Evolutionary conservation across 2,113 vertebrate genomes (phyloP), one percentile per base, ranked within the genome.

Genomic region (Larimichthys crocea): DNA sequence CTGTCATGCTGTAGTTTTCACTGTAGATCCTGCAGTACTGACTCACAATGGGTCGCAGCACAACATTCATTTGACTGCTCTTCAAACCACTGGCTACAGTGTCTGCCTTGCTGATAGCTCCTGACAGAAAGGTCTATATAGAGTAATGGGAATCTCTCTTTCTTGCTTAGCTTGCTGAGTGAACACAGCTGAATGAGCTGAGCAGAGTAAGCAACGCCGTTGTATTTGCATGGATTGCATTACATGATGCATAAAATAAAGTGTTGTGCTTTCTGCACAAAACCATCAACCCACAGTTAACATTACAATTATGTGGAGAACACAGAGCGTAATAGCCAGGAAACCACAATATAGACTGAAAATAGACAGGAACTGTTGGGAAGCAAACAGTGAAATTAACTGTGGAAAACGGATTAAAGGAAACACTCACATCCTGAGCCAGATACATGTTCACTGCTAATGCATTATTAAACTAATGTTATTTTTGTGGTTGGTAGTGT

Each of bases 91-190:
- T 80, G 4, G 24, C 52, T 66, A 16, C 59, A 57, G 20, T 31
- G 56, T 78, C 48, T 68, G 48, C 56, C 29, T 35, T 55, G 50
- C n/a, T 59, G 69, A 86, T 69, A 53, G 49, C 56, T 86, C 56
- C 62, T 63, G 63, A 84, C 69, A 81, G 52, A 77, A 64, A 74
- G 62, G 77, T 77, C 68, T 80, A 50, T 60, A 75, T 40, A 22
- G 55, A 46, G 44, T 55, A 76, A 63, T 53, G 63, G 62, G 57
- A 74, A 72, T 67, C 56, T 72, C 75, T 66, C 49, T 55, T 71
- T 61, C 66, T 68, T 72, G 66, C 60, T 79, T 57, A 35, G 60
- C 71, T 86, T 79, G 61, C 68, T 57, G 61, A 11, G 67, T 48
- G 55, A 66, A 65, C 66, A 49, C 62, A 50, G 67, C 70, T 70